phyloP scores from a whole-genome alignment of 2,888 invertebrate species.

The Machimus atricapillus region DNA sequence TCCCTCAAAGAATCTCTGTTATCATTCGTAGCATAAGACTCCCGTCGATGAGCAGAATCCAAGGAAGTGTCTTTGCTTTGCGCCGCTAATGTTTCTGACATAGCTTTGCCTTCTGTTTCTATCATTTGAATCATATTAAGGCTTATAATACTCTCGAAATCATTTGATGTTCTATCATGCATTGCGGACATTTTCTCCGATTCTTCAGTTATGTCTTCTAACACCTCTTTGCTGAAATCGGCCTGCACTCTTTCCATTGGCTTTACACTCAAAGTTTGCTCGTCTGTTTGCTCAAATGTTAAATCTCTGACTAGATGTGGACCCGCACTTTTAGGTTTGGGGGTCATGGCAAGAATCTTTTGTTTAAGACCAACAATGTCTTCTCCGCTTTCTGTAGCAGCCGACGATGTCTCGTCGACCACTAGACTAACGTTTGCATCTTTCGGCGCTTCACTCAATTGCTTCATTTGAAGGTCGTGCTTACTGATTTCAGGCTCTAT shows the following conservation, averaged over 20 bases:
- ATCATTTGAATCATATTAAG: conserved; percentile 57
- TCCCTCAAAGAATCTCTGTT: conserved; percentile 49
- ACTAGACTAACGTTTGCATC: background rate
- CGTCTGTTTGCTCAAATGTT: conserved; percentile 49
- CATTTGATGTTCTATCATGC: conserved; percentile 47
- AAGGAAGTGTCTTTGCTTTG: conserved; percentile 57
- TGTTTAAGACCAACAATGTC: conserved; percentile 57
- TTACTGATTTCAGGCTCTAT: conserved; percentile 51
- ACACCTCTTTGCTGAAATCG: conserved; percentile 58
- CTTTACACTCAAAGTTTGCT: conserved; percentile 50
- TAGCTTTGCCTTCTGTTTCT: conserved; percentile 57
- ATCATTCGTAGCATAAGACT: conserved; percentile 50
- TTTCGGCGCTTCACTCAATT: conserved; percentile 43
- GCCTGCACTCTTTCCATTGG: conserved; percentile 59
- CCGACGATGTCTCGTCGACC: conserved; percentile 46
- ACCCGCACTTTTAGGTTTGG: conserved; percentile 13
- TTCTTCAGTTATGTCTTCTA: conserved; percentile 62
- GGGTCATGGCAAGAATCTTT: conserved; percentile 56
- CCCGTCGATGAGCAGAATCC: conserved; percentile 53
- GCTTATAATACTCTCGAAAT: conserved; percentile 53
- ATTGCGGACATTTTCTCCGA: conserved; percentile 55
- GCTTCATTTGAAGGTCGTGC: conserved; percentile 51
- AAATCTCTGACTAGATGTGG: conserved; percentile 28
- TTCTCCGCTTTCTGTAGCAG: conserved; percentile 50
- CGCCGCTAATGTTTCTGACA: conserved; percentile 55